Conservation (phyloP, 2,797 vertebrate species). For the Mormyrus hasselquistii region DNA sequence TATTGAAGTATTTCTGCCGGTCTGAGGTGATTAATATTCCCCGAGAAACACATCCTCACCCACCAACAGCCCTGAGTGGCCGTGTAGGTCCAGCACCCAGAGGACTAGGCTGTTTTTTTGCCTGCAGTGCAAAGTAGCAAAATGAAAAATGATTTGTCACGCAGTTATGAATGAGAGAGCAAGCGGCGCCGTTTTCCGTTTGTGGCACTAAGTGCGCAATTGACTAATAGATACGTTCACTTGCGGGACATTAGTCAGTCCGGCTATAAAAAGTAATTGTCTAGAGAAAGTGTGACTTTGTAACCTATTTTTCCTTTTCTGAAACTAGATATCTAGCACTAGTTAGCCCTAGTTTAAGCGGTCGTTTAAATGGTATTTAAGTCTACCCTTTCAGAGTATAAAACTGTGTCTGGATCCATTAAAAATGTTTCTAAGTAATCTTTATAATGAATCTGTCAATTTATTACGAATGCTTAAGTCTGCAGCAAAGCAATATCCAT, state of each 20-base stretch:
- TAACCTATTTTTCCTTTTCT: not conserved
- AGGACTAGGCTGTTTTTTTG: not conserved
- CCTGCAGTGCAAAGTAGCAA: not conserved
- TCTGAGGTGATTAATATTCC: constrained; percentile 2
- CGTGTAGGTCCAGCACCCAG: not conserved
- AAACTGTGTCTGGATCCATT: not conserved
- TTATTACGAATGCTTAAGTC: not conserved
- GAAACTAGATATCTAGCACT: not conserved
- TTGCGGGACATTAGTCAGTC: not conserved
- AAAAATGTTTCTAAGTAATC: not conserved
- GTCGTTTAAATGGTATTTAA: not conserved
- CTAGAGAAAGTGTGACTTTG: not conserved
- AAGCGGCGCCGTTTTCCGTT: not conserved
- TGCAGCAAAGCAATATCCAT: not conserved
- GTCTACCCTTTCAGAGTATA: not conserved
- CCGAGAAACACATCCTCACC: not conserved
- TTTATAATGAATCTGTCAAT: not conserved
- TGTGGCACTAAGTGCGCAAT: not conserved
- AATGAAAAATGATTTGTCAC: constrained; percentile 5
- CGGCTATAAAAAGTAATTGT: not conserved
- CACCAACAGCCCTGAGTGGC: not conserved
- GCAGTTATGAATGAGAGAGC: not conserved
- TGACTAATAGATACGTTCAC: not conserved
- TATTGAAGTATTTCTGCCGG: not conserved
- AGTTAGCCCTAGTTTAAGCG: not conserved